Evolutionary conservation across 2,113 vertebrate species (phyloP).

Genomic region (Xenopus borealis): DNA sequence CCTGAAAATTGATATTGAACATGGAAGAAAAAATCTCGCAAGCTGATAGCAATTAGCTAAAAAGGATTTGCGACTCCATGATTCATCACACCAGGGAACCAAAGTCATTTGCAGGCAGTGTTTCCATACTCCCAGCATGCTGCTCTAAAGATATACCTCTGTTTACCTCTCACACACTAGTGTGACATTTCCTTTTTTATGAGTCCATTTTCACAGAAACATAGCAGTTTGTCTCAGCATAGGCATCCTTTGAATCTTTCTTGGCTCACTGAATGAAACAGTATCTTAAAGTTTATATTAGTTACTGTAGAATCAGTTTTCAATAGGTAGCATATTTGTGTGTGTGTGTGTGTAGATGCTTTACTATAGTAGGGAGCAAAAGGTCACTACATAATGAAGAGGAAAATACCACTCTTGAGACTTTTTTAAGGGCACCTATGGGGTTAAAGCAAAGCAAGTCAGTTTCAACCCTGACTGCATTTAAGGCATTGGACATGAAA

Average conservation of each 20-base stretch:
- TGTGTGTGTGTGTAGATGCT: conserved; percentile 33
- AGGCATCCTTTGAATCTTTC: conserved; percentile 68
- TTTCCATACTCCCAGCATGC: conserved; percentile 61
- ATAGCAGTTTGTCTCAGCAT: conserved; percentile 58
- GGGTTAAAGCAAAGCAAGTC: conserved; percentile 29
- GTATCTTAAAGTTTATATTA: conserved; percentile 17
- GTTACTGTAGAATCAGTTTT: conserved; percentile 32
- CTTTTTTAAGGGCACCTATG: conserved; percentile 38
- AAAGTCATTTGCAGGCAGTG: conserved; percentile 83
- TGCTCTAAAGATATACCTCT: conserved; percentile 64
- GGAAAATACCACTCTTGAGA: conserved; percentile 41
- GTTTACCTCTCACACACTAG: conserved; percentile 69
- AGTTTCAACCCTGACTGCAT: conserved; percentile 30
- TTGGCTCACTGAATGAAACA: conserved; percentile 65
- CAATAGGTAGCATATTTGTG: conserved; percentile 37
- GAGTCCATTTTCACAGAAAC: conserved; percentile 69
- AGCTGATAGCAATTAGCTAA: conserved; percentile 99
- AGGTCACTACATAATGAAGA: conserved; percentile 46
- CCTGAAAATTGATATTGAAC: conserved; percentile 99
- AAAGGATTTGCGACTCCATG: conserved; percentile 93
- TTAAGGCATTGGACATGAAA: conserved; percentile 31
- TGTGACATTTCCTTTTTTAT: conserved; percentile 78
- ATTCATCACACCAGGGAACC: conserved; percentile 92
- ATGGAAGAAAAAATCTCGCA: conserved; percentile 83
- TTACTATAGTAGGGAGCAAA: conserved; percentile 40